Percentiles rank a stretch among this genome's conserved stretches.
Evolutionary conservation across 2,113 vertebrate species (phyloP).

Genomic region (Dicaeum eximium): DNA sequence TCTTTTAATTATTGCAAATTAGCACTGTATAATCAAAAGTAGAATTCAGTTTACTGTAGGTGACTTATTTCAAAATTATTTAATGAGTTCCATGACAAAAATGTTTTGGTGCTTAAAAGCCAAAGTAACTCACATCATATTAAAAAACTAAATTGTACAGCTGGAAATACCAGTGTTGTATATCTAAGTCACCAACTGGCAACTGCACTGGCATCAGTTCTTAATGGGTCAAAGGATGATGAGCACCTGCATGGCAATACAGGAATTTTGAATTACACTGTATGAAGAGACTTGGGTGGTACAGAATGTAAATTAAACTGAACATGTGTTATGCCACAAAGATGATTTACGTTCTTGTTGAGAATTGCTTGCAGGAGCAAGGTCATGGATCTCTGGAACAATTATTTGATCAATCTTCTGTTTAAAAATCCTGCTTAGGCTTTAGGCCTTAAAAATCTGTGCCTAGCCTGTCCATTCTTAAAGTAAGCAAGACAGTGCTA

Average conservation of each 20-base stretch:
- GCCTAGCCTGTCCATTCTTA: too few species aligned
- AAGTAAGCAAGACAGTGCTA: too few species aligned
- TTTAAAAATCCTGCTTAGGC: too few species aligned
- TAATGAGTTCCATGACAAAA: neutral
- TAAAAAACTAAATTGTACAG: neutral
- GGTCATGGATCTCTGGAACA: too few species aligned
- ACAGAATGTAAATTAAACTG: neutral
- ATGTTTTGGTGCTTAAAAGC: neutral
- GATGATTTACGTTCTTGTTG: neutral
- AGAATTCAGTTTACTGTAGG: neutral
- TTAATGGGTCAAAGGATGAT: neutral
- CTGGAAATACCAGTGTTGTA: slow-evolving; percentile 23
- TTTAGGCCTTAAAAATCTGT: too few species aligned
- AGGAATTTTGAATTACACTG: neutral
- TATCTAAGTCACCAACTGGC: neutral
- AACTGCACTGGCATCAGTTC: neutral
- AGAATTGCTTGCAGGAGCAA: too few species aligned
- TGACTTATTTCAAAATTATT: neutral
- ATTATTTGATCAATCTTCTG: too few species aligned
- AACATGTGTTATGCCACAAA: rapidly evolving
- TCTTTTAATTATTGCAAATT: neutral
- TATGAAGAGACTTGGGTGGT: slow-evolving; percentile 9
- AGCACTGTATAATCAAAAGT: neutral
- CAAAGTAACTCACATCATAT: neutral
- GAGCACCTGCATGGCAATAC: neutral